Percentiles rank a stretch among this genome's conserved stretches.
phyloP scores from a whole-genome alignment of 2,113 vertebrate species.

The Antigone vipio region DNA sequence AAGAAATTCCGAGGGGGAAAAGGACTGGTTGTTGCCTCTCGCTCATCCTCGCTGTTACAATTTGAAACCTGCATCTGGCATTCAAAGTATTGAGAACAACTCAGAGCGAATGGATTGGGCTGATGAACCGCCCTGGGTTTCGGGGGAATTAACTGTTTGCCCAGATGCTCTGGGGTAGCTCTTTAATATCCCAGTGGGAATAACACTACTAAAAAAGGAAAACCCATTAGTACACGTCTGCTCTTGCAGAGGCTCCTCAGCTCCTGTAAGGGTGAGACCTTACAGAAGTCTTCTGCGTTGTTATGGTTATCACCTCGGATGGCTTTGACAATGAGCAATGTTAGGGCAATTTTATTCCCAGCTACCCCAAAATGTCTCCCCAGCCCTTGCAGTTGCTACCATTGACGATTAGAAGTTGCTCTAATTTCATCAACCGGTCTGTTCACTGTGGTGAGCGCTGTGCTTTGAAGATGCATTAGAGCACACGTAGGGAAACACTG shows the following conservation, averaged over 20 bases:
- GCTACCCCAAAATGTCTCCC: background rate
- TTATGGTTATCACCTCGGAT: background rate
- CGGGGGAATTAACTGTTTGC: constrained; percentile 17
- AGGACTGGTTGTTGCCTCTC: background rate
- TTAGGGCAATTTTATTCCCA: background rate
- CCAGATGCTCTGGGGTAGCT: constrained; percentile 43
- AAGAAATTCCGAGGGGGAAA: background rate
- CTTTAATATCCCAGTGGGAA: constrained; percentile 35
- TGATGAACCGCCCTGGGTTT: background rate
- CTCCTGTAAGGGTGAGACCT: constrained; percentile 4
- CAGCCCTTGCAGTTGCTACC: background rate
- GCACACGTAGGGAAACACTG: constrained; percentile 9
- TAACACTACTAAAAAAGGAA: constrained; percentile 55
- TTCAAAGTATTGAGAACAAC: background rate
- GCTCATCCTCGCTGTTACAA: rapidly evolving
- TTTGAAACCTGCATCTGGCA: background rate
- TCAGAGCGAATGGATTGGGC: background rate
- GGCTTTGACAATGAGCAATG: background rate
- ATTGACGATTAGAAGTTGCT: background rate
- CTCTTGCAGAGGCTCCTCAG: constrained; percentile 36
- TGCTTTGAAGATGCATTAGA: constrained; percentile 46
- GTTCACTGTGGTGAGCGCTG: constrained; percentile 6
- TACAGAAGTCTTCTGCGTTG: background rate
- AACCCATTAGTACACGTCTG: constrained; percentile 54
- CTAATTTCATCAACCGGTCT: constrained; percentile 49